A percentile compares a stretch with the other conserved stretches of the same genome.
Evolutionary conservation across 2,888 invertebrate species (phyloP).

Genomic region (Crossocerus cetratus): DNA sequence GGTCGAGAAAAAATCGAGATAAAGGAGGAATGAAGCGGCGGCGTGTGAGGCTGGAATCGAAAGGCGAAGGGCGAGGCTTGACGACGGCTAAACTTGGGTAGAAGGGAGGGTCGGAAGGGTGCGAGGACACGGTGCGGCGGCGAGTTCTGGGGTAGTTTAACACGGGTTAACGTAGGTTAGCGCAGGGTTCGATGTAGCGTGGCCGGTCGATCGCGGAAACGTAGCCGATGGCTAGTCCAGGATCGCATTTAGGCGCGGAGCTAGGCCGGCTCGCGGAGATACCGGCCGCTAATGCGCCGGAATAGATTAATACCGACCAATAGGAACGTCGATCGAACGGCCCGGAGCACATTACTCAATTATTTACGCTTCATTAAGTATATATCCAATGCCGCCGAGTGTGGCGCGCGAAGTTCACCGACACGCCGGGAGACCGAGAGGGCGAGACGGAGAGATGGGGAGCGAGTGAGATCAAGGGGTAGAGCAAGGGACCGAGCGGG

Average conservation of each 20-base stretch:
- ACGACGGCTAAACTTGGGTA: neutral
- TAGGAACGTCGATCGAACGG: slow-evolving; percentile 76
- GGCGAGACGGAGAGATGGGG: slow-evolving; percentile 27
- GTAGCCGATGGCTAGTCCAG: slow-evolving; percentile 50
- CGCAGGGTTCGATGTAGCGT: slow-evolving; percentile 9
- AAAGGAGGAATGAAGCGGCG: neutral
- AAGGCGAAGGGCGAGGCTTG: no score
- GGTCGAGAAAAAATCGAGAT: neutral
- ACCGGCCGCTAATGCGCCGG: slow-evolving; percentile 75
- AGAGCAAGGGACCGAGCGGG: slow-evolving; percentile 12
- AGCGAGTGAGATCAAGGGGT: slow-evolving; percentile 10
- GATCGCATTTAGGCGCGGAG: slow-evolving; percentile 59
- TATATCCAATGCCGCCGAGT: slow-evolving; percentile 76
- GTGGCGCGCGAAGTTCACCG: slow-evolving; percentile 62
- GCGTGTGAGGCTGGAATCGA: no score
- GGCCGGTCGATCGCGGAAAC: slow-evolving; percentile 44
- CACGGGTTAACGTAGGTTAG: slow-evolving; percentile 45
- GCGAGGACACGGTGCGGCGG: neutral
- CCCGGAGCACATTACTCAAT: slow-evolving; percentile 77
- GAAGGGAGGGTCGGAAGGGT: neutral
- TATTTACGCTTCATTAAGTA: slow-evolving; percentile 78
- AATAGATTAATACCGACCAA: slow-evolving; percentile 77
- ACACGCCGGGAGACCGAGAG: slow-evolving; percentile 11
- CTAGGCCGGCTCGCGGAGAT: slow-evolving; percentile 70
- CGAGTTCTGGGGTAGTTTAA: slow-evolving; percentile 45